Evolutionary conservation across 2,888 invertebrate species (phyloP).

Genomic region (Parasteatoda lunata): DNA sequence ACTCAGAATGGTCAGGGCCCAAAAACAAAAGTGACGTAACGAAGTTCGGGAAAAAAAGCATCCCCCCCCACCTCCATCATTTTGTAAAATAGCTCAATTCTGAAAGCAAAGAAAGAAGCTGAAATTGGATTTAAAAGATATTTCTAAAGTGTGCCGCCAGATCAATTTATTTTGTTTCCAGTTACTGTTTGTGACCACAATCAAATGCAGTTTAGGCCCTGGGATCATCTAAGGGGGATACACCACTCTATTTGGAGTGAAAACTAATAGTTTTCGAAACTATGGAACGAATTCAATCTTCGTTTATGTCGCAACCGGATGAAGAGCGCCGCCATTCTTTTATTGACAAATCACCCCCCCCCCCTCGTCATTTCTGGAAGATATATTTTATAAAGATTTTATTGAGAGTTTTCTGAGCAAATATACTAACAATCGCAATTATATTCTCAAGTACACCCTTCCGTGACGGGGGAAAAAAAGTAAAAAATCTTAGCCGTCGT

Average conservation of each 20-base stretch:
- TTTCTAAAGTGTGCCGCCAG: constrained; percentile 21
- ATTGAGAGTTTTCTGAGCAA: no score
- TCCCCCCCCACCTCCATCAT: neutral
- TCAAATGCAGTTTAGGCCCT: constrained; percentile 30
- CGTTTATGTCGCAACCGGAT: constrained; percentile 34
- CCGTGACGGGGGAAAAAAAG: no score
- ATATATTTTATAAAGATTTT: no score
- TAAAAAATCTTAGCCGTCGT: no score
- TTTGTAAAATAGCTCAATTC: constrained; percentile 3
- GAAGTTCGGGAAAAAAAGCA: neutral
- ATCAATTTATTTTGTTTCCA: constrained; percentile 19
- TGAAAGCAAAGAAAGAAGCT: neutral
- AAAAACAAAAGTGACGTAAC: no score
- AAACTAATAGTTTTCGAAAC: constrained; percentile 22
- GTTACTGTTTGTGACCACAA: neutral
- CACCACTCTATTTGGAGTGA: constrained; percentile 9
- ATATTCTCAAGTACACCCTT: no score
- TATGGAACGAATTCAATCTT: constrained; percentile 35
- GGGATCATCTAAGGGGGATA: neutral
- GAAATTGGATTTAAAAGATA: constrained; percentile 36
- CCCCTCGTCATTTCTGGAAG: neutral
- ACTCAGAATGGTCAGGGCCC: no score
- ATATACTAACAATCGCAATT: no score
- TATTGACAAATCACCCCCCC: neutral
- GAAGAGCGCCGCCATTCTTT: constrained; percentile 5